These are phyloP conservation scores for Caenorhabditis inopinata DNA, from an alignment of 1,140 invertebrate genomes.

Conservation along the genomic window DNA sequence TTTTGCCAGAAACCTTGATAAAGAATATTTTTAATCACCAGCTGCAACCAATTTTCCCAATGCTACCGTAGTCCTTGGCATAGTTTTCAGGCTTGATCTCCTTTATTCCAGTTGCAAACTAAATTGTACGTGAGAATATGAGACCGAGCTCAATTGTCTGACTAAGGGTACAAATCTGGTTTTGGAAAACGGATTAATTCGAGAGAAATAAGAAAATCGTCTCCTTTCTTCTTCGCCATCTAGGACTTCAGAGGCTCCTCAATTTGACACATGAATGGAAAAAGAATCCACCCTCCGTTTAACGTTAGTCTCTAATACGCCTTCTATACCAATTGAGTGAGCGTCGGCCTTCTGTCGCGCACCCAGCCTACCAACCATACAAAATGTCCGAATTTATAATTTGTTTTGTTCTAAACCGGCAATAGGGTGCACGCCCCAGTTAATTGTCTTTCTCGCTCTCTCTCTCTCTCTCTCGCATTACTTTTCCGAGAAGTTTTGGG, in stretches of 20 bases:
- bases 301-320: conserved; percentile 23
- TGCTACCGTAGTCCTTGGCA: too few species aligned
- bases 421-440: background rate
- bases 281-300: background rate
- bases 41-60: too few species aligned
- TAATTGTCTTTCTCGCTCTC: background rate
- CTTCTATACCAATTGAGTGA: conserved; percentile 27
- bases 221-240: background rate
- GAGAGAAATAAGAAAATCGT: background rate
- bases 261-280: conserved; percentile 29
- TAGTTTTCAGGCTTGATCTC: too few species aligned
- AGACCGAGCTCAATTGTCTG: too few species aligned
- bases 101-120: too few species aligned
- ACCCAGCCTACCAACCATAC: background rate
- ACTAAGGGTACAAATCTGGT: background rate
- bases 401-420: conserved; percentile 29
- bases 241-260: conserved; percentile 19
- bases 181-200: conserved; percentile 4
- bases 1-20: too few species aligned
- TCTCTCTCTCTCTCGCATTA: too few species aligned
- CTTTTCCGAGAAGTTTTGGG: too few species aligned
- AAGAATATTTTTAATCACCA: too few species aligned
- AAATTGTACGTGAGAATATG: too few species aligned
- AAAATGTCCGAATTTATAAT: conserved; percentile 32
- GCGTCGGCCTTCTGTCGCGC: conserved; percentile 22